phyloP scores from a whole-genome alignment of 2,888 invertebrate species.

The Rhaphigaster nebulosa region DNA sequence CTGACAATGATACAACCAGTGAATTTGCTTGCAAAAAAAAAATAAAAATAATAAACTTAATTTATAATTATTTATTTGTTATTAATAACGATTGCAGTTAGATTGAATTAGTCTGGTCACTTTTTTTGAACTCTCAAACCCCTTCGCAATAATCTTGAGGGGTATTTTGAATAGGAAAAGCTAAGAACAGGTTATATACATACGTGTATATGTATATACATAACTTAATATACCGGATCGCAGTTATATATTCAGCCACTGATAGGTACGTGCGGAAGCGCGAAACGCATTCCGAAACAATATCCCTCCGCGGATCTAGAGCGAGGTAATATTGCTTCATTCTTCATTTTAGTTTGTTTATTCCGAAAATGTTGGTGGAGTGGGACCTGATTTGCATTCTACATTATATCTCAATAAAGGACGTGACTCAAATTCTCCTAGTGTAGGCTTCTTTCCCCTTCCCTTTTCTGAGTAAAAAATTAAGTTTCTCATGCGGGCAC shows the following conservation, averaged over 20 bases:
- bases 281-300: not conserved
- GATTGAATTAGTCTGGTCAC: too few relatives aligned
- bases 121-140: too few relatives aligned
- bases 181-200: too few relatives aligned
- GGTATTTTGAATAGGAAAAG: too few relatives aligned
- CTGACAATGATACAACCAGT: too few relatives aligned
- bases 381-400: constrained; percentile 28
- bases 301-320: not conserved
- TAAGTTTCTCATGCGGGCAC: constrained; percentile 28
- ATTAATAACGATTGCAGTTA: too few relatives aligned
- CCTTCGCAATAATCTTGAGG: too few relatives aligned
- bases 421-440: constrained; percentile 40
- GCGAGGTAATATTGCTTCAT: constrained; percentile 9
- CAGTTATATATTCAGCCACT: not conserved
- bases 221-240: not conserved
- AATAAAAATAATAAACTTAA: too few relatives aligned
- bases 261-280: not conserved
- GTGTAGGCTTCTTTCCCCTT: not conserved
- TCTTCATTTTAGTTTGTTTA: constrained; percentile 38
- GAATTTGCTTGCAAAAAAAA: too few relatives aligned
- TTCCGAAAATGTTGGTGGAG: constrained; percentile 40
- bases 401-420: constrained; percentile 48
- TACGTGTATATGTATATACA: too few relatives aligned
- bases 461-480: constrained; percentile 25
- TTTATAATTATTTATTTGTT: too few relatives aligned